These are phyloP conservation scores for Troglohyphantes excavatus DNA, from an alignment of 2,888 invertebrate genomes.

Conservation along the genomic window DNA sequence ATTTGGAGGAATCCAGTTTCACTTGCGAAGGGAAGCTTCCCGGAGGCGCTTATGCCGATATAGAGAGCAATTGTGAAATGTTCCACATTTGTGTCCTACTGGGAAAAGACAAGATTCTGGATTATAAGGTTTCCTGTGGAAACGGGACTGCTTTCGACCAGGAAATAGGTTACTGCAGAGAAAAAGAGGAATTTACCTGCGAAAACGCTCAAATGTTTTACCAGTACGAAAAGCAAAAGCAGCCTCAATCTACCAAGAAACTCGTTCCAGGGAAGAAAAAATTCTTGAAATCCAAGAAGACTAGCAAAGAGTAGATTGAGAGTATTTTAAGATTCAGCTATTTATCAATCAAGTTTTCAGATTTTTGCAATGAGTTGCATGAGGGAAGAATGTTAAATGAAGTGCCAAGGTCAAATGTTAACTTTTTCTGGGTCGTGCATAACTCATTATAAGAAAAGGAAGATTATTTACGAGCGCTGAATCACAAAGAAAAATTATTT, in stretches of 20 bases:
- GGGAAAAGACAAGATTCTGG: constrained; percentile 78
- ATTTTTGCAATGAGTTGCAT: constrained; percentile 1
- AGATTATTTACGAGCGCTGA: not conserved
- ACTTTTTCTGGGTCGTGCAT: constrained; percentile 24
- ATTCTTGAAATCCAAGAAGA: constrained; percentile 53
- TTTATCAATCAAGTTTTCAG: constrained; percentile 47
- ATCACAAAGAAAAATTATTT: not conserved
- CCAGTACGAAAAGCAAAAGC: constrained; percentile 69
- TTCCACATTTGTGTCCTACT: constrained; percentile 79
- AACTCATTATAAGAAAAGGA: not conserved
- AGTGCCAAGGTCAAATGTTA: constrained; percentile 51
- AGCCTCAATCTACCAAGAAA: constrained; percentile 62
- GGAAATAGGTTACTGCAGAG: constrained; percentile 74
- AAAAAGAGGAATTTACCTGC: constrained; percentile 71
- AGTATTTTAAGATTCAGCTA: constrained; percentile 42
- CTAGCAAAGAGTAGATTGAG: constrained; percentile 54
- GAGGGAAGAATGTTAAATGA: constrained; percentile 34
- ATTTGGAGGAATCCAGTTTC: constrained; percentile 52
- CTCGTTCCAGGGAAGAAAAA: constrained; percentile 57
- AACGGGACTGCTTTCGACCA: constrained; percentile 79
- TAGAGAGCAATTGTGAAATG: constrained; percentile 78
- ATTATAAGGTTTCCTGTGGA: constrained; percentile 79
- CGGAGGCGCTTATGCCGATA: constrained; percentile 79
- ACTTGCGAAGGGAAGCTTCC: constrained; percentile 79
- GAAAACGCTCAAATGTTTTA: constrained; percentile 65